Conservation (phyloP, 2,888 invertebrate species). For the Cryptus viduatorius region DNA sequence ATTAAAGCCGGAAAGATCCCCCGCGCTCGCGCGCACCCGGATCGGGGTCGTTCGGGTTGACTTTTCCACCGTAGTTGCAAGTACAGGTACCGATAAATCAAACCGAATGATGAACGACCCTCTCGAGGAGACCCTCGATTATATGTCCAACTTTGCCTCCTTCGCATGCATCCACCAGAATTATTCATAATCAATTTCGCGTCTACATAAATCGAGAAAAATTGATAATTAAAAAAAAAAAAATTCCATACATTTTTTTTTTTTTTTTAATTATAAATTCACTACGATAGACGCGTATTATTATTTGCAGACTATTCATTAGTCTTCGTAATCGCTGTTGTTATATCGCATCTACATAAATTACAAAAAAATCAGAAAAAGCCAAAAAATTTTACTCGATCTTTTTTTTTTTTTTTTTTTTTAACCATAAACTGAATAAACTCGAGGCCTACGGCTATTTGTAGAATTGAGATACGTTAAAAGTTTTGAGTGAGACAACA, state of each 20-base stretch:
- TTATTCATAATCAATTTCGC: conserved; percentile 57
- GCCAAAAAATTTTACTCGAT: neutral
- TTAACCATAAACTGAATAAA: too few relatives aligned
- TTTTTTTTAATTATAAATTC: neutral
- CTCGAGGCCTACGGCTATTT: too few relatives aligned
- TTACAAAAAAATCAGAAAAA: neutral
- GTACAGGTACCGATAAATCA: conserved; percentile 57
- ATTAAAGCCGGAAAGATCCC: conserved; percentile 67
- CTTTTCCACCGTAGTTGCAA: conserved; percentile 58
- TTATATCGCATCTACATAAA: too few relatives aligned
- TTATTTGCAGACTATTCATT: too few relatives aligned
- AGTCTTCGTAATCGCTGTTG: too few relatives aligned
- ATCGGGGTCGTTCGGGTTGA: conserved; percentile 69
- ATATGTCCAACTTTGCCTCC: conserved; percentile 14
- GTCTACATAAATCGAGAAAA: neutral
- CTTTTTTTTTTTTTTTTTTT: too few relatives aligned
- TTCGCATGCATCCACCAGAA: conserved; percentile 36
- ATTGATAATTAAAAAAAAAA: conserved; percentile 22
- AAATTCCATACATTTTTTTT: neutral
- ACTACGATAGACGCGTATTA: neutral
- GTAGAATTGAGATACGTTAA: neutral
- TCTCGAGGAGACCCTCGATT: conserved; percentile 65
- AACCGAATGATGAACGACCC: conserved; percentile 64
- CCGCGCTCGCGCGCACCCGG: conserved; percentile 47
- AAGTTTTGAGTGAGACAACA: neutral